Evolutionary conservation across 2,113 vertebrate genomes (phyloP), one percentile per base, ranked within the genome.

Genomic region (Pelvicachromis taeniatus): DNA sequence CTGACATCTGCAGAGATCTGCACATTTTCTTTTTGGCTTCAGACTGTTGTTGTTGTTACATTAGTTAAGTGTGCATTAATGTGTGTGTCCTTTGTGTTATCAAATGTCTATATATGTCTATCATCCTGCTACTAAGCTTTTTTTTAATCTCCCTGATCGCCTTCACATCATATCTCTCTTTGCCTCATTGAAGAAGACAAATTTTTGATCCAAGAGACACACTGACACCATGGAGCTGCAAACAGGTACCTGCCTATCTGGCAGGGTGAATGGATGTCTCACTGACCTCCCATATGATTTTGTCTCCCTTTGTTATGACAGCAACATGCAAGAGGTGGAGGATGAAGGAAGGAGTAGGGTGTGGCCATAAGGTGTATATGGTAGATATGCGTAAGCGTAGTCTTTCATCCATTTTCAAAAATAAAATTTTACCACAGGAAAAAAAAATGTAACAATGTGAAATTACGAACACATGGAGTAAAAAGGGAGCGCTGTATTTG

Each of bases 121-220:
- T 63, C 38, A 33, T 42, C n/a, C 35, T 68, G 23, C 55, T 59
- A 11, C 29, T 40, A 63, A 8, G 83, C 80, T 45, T 85, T 93
- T 81, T 88, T 85, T 85, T 21, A 38, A 26, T 68, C 77, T 87
- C 80, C 80, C 17, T 78, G 19, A 2, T 2, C 48, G 26, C 65
- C 50, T 58, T 83, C 61, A 87, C 65, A 87, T 82, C 73, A 53
- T 86, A 81, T 90, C 81, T 87, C 63, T 87, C 77, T 86, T 85
- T 88, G 89, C 88, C 80, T 91, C 91, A 93, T 89, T 91, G 89
- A 81, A 50, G 78, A 93, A 94, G 92, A 95, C 92, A 91, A 88
- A 90, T 92, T 89, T 93, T 94, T 95, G 90, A 94, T 94, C 88
- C 87, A 87, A 85, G 55, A 88, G 84, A 92, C 78, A 90, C 88